Conservation (phyloP, 1,140 invertebrate species). For the Andrena cerasifolii region DNA sequence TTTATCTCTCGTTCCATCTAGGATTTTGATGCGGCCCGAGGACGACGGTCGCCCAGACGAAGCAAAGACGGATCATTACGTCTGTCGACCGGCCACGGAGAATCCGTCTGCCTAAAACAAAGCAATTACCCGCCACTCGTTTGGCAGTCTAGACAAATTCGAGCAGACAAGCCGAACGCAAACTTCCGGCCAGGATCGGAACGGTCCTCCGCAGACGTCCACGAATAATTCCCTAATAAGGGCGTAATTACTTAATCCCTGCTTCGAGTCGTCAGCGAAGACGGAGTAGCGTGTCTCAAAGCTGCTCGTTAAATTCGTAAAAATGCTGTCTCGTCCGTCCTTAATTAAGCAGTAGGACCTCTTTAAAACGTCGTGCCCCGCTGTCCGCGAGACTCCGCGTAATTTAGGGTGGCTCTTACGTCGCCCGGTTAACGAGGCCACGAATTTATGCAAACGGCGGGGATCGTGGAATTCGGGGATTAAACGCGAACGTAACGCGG, state of each 20-base stretch:
- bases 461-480: not conserved
- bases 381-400: slow-evolving; percentile 2
- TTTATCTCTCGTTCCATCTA: slow-evolving; percentile 44
- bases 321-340: slow-evolving; percentile 10
- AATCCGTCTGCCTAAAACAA: slow-evolving; percentile 38
- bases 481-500: not conserved
- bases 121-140: slow-evolving; percentile 54
- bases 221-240: slow-evolving; percentile 73
- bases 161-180: slow-evolving; percentile 21
- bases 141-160: slow-evolving; percentile 51
- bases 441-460: slow-evolving; percentile 23
- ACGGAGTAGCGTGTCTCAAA: slow-evolving; percentile 15
- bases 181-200: slow-evolving; percentile 40
- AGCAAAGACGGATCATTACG: slow-evolving; percentile 16
- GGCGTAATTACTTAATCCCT: slow-evolving; percentile 77
- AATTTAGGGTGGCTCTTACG: slow-evolving; percentile 11
- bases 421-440: not conserved
- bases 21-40: slow-evolving; percentile 22
- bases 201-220: slow-evolving; percentile 25
- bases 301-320: slow-evolving; percentile 68
- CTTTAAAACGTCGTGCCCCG: not conserved
- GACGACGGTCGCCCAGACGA: not conserved
- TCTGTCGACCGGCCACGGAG: slow-evolving; percentile 23
- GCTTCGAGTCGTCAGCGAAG: slow-evolving; percentile 63
- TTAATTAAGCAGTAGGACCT: slow-evolving; percentile 47